Percentiles rank a stretch among this genome's conserved stretches.
Evolutionary conservation across 2,113 vertebrate genomes (phyloP).

Genomic region (Sminthopsis crassicaudata): DNA sequence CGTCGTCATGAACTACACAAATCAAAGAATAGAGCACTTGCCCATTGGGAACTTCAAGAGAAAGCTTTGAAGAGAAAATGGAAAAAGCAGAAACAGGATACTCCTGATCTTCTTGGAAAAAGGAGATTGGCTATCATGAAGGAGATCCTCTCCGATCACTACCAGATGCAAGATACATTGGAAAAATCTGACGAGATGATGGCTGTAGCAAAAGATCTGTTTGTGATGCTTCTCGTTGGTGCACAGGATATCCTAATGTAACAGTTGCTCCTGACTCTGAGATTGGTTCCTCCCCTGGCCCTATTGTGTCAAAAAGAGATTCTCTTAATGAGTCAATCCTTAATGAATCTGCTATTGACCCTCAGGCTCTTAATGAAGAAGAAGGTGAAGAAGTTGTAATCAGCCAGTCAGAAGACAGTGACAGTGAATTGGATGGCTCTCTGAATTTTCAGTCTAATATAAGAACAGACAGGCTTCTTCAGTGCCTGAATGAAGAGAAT

Average conservation of each 20-base stretch:
- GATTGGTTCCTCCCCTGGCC: constrained; percentile 82
- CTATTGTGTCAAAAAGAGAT: constrained; percentile 85
- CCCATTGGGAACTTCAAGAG: constrained; percentile 92
- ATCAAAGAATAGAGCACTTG: constrained; percentile 91
- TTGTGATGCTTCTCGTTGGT: constrained; percentile 89
- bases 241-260: constrained; percentile 92
- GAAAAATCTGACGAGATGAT: constrained; percentile 90
- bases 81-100: constrained; percentile 80
- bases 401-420: too few species aligned
- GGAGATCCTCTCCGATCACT: constrained; percentile 94
- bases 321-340: constrained; percentile 84
- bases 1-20: constrained; percentile 92
- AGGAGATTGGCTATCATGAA: constrained; percentile 88
- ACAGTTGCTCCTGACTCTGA: constrained; percentile 91
- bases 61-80: constrained; percentile 83
- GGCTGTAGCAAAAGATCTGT: constrained; percentile 89
- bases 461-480: too few species aligned
- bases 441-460: too few species aligned
- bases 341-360: constrained; percentile 88
- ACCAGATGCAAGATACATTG: constrained; percentile 90
- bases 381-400: too few species aligned
- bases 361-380: too few species aligned
- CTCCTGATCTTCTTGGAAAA: constrained; percentile 84
- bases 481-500: constrained; percentile 81
- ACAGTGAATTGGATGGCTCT: too few species aligned